Evolutionary conservation across 2,888 invertebrate species (phyloP).

Genomic region (Nebria salina): DNA sequence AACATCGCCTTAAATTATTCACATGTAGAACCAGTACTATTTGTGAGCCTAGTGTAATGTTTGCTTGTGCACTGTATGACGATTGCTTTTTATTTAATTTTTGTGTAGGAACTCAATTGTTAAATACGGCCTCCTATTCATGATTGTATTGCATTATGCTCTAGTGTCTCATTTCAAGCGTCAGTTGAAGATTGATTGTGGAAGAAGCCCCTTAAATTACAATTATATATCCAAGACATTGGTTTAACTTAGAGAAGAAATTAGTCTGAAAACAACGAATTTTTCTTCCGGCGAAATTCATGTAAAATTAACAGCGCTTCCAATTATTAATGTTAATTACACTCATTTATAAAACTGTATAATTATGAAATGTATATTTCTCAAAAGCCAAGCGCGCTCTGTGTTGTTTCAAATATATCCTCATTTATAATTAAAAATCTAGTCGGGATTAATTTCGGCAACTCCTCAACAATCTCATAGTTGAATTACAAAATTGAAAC

Average conservation of each 20-base stretch:
- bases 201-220: neutral
- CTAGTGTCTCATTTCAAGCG: neutral
- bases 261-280: neutral
- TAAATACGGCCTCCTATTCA: neutral
- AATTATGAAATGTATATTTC: neutral
- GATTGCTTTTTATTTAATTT: neutral
- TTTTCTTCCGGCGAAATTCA: neutral
- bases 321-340: neutral
- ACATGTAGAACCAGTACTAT: too few relatives aligned
- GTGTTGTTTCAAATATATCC: neutral
- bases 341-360: neutral
- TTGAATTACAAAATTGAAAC: neutral
- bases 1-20: too few relatives aligned
- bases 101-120: neutral
- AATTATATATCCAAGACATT: neutral
- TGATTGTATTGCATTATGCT: neutral
- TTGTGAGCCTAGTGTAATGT: too few relatives aligned
- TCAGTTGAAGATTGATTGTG: neutral
- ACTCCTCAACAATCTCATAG: too few relatives aligned
- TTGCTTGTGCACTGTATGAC: too few relatives aligned
- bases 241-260: neutral
- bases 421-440: neutral
- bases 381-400: neutral
- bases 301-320: neutral
- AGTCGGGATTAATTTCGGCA: too few relatives aligned